Conservation (phyloP, 2,888 invertebrate genomes). For the Lepetodrilus schrolli region DNA sequence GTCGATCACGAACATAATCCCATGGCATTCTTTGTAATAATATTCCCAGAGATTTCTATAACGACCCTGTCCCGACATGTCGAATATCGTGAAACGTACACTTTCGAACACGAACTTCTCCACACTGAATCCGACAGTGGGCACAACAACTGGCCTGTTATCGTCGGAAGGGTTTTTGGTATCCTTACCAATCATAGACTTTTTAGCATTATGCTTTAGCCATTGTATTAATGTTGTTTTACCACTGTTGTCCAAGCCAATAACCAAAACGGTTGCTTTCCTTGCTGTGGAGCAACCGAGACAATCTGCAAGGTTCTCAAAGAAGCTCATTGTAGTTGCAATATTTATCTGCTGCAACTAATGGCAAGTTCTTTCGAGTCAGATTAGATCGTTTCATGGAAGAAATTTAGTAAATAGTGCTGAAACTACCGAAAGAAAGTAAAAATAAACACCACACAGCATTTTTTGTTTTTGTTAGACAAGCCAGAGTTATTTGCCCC, state of each 20-base stretch:
- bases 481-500: no score
- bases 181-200: no score
- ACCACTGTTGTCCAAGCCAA: constrained; percentile 97
- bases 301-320: constrained; percentile 83
- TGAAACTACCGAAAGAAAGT: no score
- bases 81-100: constrained; percentile 91
- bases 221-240: constrained; percentile 93
- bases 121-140: constrained; percentile 92
- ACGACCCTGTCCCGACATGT: constrained; percentile 96
- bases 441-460: no score
- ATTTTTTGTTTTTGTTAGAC: no score
- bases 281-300: constrained; percentile 83
- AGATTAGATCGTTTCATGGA: no score
- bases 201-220: constrained; percentile 85
- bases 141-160: constrained; percentile 82
- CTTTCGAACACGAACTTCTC: constrained; percentile 92
- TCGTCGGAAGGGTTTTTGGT: no score
- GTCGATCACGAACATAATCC: constrained; percentile 96
- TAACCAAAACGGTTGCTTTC: constrained; percentile 89
- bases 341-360: no score
- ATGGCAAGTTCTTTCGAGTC: no score
- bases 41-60: constrained; percentile 97
- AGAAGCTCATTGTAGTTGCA: constrained; percentile 83
- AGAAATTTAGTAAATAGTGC: no score
- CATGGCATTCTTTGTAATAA: constrained; percentile 94